Conservation (phyloP, 2,113 vertebrate species). For the Barbus barbus region DNA sequence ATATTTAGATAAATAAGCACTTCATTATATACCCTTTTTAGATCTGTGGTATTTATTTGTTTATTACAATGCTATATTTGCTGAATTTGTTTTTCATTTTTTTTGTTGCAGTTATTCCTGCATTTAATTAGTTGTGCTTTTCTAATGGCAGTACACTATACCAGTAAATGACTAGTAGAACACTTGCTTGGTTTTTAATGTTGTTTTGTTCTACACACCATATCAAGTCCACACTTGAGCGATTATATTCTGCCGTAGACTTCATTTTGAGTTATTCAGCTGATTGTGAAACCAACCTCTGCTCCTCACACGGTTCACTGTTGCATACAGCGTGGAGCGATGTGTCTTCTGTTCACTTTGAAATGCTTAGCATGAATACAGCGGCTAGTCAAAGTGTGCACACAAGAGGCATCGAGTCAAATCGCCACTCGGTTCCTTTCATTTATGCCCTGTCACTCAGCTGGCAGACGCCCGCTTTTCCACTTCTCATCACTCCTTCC, state of each 20-base stretch:
- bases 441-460: constrained; percentile 4
- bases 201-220: background rate
- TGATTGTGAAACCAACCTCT: constrained; percentile 29
- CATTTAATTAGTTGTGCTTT: background rate
- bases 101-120: background rate
- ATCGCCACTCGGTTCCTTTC: background rate
- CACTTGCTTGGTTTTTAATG: background rate
- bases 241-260: background rate
- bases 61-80: background rate
- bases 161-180: background rate
- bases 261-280: constrained; percentile 4
- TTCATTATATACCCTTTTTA: background rate
- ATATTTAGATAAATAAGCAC: background rate
- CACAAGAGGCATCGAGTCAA: background rate
- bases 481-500: constrained; percentile 23
- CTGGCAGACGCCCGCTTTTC: constrained; percentile 7
- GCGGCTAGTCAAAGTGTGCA: background rate
- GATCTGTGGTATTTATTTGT: background rate
- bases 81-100: background rate
- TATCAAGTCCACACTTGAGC: background rate
- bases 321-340: background rate
- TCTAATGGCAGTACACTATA: background rate
- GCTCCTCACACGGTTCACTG: background rate
- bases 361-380: constrained; percentile 25
- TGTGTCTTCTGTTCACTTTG: background rate